Evolutionary conservation across 2,888 invertebrate genomes (phyloP).

Genomic region (Aphodius sticticus): DNA sequence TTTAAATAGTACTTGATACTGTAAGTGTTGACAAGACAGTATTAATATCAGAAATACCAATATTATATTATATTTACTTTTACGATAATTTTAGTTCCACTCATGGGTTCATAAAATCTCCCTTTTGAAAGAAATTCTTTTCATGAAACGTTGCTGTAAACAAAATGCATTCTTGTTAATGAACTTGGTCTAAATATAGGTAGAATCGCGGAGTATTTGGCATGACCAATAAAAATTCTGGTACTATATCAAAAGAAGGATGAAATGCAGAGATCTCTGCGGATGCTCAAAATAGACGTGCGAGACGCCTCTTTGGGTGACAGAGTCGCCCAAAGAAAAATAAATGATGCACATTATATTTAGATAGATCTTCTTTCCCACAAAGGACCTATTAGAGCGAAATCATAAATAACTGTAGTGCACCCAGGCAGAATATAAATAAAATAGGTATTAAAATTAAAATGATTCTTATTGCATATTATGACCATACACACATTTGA

Average conservation of each 20-base stretch:
- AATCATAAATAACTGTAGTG: not conserved
- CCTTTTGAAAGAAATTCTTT: not conserved
- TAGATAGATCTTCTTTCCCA: not conserved
- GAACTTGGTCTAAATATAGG: not conserved
- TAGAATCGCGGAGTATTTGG: not conserved
- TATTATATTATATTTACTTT: too few relatives aligned
- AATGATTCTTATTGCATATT: too few relatives aligned
- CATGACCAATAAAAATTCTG: not conserved
- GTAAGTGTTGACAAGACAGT: not conserved
- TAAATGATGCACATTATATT: constrained; percentile 4
- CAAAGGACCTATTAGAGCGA: not conserved
- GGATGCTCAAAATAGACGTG: not conserved
- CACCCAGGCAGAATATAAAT: not conserved
- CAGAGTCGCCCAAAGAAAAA: not conserved
- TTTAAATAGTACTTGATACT: not conserved
- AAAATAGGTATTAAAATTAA: not conserved
- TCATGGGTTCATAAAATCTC: too few relatives aligned
- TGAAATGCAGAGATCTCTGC: not conserved
- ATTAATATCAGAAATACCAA: not conserved
- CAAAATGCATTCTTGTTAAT: not conserved
- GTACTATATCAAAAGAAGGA: not conserved
- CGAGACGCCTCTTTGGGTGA: not conserved
- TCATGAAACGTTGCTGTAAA: not conserved
- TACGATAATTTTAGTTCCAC: too few relatives aligned
- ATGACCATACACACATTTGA: too few relatives aligned